Evolutionary conservation across 2,113 vertebrate species (phyloP).

Genomic region (Hippocampus guttulatus): DNA sequence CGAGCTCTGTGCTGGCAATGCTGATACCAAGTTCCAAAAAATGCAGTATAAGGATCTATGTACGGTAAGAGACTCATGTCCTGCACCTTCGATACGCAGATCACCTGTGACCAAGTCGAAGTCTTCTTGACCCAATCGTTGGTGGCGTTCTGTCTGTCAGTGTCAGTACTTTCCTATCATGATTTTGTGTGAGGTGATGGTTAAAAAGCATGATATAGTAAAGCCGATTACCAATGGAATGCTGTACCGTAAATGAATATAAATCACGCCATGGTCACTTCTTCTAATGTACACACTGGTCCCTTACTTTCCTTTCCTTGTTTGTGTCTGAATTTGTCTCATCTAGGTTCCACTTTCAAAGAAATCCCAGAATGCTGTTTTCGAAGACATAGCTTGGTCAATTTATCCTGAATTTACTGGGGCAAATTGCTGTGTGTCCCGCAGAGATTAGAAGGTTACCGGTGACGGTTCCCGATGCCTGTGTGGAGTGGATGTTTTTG

Average conservation of each 20-base stretch:
- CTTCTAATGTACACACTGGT: not conserved
- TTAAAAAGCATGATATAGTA: too few relatives aligned
- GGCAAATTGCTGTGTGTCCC: not conserved
- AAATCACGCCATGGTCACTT: too few relatives aligned
- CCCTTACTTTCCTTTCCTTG: not conserved
- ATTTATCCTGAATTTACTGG: constrained; percentile 25
- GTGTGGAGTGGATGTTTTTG: not conserved
- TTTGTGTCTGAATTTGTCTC: not conserved
- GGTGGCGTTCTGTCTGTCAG: too few relatives aligned
- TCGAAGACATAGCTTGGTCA: constrained; percentile 19
- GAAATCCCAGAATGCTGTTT: constrained; percentile 37
- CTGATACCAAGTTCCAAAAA: constrained; percentile 98
- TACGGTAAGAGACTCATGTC: constrained; percentile 73
- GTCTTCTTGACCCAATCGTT: too few relatives aligned
- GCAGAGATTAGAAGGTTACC: not conserved
- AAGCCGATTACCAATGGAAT: too few relatives aligned
- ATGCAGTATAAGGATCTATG: constrained; percentile 97
- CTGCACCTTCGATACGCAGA: too few relatives aligned
- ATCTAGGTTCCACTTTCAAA: constrained; percentile 9
- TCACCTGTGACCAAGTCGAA: too few relatives aligned
- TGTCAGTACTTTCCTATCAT: too few relatives aligned
- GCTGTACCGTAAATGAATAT: too few relatives aligned
- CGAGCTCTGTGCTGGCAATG: constrained; percentile 92
- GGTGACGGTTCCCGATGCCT: constrained; percentile 26
- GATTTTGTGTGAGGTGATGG: not conserved